Conservation (phyloP, 1,140 invertebrate genomes). For the Apis dorsata region DNA sequence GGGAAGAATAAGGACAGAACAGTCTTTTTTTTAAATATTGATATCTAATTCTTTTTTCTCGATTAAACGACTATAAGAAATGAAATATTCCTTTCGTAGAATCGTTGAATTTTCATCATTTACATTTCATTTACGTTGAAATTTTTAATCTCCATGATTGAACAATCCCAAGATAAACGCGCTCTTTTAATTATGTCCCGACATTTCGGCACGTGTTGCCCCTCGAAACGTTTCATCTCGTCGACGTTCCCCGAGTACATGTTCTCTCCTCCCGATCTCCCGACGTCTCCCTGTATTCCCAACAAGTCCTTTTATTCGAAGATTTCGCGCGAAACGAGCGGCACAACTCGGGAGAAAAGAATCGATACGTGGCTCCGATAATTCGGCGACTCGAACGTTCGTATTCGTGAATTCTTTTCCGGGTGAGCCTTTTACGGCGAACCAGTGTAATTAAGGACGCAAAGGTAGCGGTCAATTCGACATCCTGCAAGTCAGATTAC, state of each 20-base stretch:
- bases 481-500: background rate
- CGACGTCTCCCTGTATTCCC: background rate
- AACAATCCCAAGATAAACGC: background rate
- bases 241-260: background rate
- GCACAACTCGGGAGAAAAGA: background rate
- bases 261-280: too few relatives aligned
- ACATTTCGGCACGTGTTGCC: background rate
- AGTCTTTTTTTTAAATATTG: too few relatives aligned
- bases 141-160: too few relatives aligned
- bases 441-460: conserved; percentile 36
- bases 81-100: too few relatives aligned
- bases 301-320: too few relatives aligned
- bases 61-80: too few relatives aligned
- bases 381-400: background rate
- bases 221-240: background rate
- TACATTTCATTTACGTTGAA: too few relatives aligned
- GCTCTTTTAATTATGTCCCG: background rate
- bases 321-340: background rate
- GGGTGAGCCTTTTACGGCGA: conserved; percentile 23
- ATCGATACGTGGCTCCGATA: conserved; percentile 3
- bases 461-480: too few relatives aligned
- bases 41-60: too few relatives aligned
- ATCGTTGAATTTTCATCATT: too few relatives aligned
- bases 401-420: conserved; percentile 8
- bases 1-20: too few relatives aligned